A percentile compares a stretch with the other conserved stretches of the same genome.
Evolutionary conservation across 2,113 vertebrate species (phyloP).

Genomic region (Crotalus tigris): DNA sequence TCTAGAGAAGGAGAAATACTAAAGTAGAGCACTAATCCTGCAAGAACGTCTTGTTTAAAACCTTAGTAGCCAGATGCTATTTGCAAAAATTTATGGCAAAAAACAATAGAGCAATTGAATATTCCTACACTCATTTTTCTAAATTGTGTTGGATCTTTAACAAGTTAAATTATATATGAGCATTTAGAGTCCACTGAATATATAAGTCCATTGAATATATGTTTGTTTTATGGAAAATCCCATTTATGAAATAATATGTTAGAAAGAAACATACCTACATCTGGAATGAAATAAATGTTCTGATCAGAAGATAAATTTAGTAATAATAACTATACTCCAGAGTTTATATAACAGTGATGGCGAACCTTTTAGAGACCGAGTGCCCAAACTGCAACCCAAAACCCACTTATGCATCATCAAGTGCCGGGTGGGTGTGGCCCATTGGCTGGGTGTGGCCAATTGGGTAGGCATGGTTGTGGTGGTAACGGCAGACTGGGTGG

Average conservation of each 20-base stretch:
- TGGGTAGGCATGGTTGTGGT: no score
- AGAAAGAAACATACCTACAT: not conserved
- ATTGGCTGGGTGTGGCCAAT: no score
- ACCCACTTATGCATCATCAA: no score
- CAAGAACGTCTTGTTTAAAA: not conserved
- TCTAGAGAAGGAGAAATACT: not conserved
- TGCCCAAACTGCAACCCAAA: no score
- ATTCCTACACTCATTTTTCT: not conserved
- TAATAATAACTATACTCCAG: not conserved
- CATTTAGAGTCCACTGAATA: not conserved
- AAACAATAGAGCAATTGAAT: not conserved
- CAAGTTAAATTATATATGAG: not conserved
- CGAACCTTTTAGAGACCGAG: no score
- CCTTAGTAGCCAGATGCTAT: not conserved
- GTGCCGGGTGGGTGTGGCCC: no score
- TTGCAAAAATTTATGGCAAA: not conserved
- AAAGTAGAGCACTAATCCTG: not conserved
- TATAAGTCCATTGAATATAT: not conserved
- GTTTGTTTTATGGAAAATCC: not conserved
- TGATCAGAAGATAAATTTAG: not conserved
- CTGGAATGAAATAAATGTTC: not conserved
- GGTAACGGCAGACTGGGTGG: no score
- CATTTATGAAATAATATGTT: not conserved
- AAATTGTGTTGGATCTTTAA: not conserved
- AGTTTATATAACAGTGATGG: not conserved